phyloP scores from a whole-genome alignment of 2,888 invertebrate species.

The Urechis unicinctus region DNA sequence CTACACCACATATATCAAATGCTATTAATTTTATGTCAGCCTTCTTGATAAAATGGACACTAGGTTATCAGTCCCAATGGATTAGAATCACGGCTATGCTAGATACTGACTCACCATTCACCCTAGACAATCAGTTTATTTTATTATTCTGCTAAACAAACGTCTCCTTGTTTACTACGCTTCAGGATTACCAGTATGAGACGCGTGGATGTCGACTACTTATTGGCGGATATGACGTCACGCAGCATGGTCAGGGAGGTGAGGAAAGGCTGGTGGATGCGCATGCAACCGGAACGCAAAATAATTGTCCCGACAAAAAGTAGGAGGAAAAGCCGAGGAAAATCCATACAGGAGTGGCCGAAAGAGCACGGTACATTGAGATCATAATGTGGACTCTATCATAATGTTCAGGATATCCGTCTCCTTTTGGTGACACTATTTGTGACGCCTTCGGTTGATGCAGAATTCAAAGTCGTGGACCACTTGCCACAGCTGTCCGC shows the following conservation, averaged over 20 bases:
- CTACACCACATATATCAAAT: no score
- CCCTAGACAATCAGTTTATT: no score
- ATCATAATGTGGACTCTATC: neutral
- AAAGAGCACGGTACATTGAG: neutral
- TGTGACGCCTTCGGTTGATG: no score
- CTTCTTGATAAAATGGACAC: no score
- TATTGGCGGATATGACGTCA: constrained; percentile 35
- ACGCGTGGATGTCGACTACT: constrained; percentile 4
- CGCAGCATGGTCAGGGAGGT: constrained; percentile 31
- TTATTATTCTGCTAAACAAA: no score
- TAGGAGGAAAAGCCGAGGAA: neutral
- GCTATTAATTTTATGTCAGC: no score
- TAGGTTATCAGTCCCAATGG: no score
- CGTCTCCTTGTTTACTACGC: neutral
- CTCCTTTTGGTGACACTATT: no score
- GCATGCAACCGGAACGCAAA: neutral
- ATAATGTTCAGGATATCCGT: neutral
- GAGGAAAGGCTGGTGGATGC: constrained; percentile 12
- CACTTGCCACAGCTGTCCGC: constrained; percentile 88
- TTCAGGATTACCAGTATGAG: neutral
- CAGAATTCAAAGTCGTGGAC: constrained; percentile 63
- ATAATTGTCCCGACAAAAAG: neutral
- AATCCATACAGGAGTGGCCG: neutral
- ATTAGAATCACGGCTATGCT: no score
- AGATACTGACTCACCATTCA: no score